Percentiles rank a stretch among this genome's conserved stretches.
These are phyloP conservation scores for Calycopis cecrops DNA, from an alignment of 1,140 invertebrate species.

Conservation along the genomic window DNA sequence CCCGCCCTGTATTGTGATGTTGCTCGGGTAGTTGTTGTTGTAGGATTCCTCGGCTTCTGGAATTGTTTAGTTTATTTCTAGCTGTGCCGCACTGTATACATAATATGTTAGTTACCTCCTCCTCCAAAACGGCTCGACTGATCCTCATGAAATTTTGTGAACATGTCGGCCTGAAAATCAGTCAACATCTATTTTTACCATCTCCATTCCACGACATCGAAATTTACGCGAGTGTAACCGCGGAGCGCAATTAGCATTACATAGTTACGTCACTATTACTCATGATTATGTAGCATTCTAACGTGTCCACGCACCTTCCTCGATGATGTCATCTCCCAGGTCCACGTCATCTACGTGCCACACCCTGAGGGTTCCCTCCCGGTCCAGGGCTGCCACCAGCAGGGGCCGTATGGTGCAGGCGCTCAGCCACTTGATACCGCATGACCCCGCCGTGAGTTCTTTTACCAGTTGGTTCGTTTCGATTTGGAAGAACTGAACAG, in stretches of 20 bases:
- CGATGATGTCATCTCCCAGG: slow-evolving; percentile 40
- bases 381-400: slow-evolving; percentile 41
- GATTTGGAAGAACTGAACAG: slow-evolving; percentile 55
- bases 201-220: too few relatives aligned
- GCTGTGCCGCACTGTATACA: too few relatives aligned
- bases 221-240: too few relatives aligned
- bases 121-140: too few relatives aligned
- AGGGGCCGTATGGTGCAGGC: slow-evolving; percentile 36
- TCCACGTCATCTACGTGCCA: slow-evolving; percentile 52
- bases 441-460: slow-evolving; percentile 31
- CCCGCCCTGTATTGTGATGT: slow-evolving; percentile 39
- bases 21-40: slow-evolving; percentile 45
- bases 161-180: too few relatives aligned
- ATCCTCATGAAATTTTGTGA: too few relatives aligned
- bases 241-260: too few relatives aligned
- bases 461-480: slow-evolving; percentile 51
- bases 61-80: not conserved
- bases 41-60: slow-evolving; percentile 44
- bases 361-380: slow-evolving; percentile 39
- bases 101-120: too few relatives aligned
- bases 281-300: too few relatives aligned
- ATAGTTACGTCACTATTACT: too few relatives aligned
- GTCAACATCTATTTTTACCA: too few relatives aligned
- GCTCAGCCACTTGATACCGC: slow-evolving; percentile 48
- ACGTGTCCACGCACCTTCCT: slow-evolving; percentile 50